Evolutionary conservation across 2,113 vertebrate species (phyloP).

Genomic region (Paramisgurnus dabryanus): DNA sequence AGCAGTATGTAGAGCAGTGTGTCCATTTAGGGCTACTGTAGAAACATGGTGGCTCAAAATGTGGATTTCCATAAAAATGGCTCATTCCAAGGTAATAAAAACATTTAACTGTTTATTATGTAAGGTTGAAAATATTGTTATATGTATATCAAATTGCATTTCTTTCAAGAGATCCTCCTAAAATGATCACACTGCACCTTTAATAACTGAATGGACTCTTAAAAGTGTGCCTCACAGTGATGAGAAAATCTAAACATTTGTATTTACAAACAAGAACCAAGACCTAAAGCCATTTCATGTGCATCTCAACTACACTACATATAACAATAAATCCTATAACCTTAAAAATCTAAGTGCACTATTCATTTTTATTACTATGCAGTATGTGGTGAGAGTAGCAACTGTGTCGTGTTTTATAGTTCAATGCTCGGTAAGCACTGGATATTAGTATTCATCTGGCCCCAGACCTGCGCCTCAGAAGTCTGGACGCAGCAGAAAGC

Average conservation of each 20-base stretch:
- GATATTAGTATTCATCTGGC: conserved; percentile 46
- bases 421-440: neutral
- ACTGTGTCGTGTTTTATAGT: neutral
- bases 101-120: too few species aligned
- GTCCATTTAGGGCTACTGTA: too few species aligned
- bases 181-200: too few species aligned
- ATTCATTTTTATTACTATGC: conserved; percentile 21
- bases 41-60: too few species aligned
- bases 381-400: neutral
- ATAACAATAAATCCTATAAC: conserved; percentile 18
- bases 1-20: too few species aligned
- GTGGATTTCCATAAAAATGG: too few species aligned
- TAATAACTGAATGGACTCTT: too few species aligned
- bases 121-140: too few species aligned
- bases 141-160: too few species aligned
- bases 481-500: conserved; percentile 48
- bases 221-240: too few species aligned
- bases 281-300: neutral
- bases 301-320: neutral
- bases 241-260: neutral
- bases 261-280: neutral
- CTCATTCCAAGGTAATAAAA: too few species aligned
- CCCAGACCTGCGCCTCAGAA: conserved; percentile 24
- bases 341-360: neutral
- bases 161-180: too few species aligned